Percentiles rank a stretch among this genome's conserved stretches.
Evolutionary conservation across 92 coral and sea anemone genomes (phyloP).

Genomic region (Chrysogorgia sp.): DNA sequence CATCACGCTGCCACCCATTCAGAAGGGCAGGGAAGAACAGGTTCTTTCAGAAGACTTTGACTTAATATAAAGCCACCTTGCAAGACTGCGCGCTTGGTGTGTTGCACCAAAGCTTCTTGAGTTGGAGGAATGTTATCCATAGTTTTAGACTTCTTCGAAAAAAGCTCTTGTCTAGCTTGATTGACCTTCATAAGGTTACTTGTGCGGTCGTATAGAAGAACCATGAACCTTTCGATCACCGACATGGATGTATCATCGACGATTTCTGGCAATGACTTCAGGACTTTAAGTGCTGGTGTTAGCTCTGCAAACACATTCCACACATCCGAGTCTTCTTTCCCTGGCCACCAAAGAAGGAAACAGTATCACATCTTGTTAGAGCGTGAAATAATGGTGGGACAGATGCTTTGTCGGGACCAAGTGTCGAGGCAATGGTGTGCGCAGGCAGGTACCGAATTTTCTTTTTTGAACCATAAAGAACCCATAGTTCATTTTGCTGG

Average conservation of each 20-base stretch:
- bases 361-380: not conserved
- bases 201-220: constrained; percentile 51
- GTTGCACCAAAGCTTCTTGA: constrained; percentile 54
- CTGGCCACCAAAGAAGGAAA: constrained; percentile 28
- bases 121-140: constrained; percentile 72
- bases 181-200: constrained; percentile 57
- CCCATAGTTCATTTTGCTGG: constrained; percentile 55
- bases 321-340: constrained; percentile 30
- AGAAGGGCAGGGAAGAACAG: constrained; percentile 5
- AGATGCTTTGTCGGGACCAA: constrained; percentile 44
- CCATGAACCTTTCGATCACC: constrained; percentile 53
- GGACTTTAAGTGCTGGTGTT: constrained; percentile 25
- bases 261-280: not conserved
- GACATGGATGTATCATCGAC: constrained; percentile 43
- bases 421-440: constrained; percentile 26
- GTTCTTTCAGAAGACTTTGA: constrained; percentile 47
- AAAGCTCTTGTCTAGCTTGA: constrained; percentile 54
- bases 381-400: constrained; percentile 53
- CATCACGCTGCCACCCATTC: constrained; percentile 24
- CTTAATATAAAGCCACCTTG: constrained; percentile 67
- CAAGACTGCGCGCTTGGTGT: constrained; percentile 48
- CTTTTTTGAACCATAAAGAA: constrained; percentile 46
- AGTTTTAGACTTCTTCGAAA: constrained; percentile 58
- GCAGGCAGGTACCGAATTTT: constrained; percentile 24
- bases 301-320: constrained; percentile 23